Conservation (phyloP, 1,140 invertebrate genomes). For the Tetraneura akinire region DNA sequence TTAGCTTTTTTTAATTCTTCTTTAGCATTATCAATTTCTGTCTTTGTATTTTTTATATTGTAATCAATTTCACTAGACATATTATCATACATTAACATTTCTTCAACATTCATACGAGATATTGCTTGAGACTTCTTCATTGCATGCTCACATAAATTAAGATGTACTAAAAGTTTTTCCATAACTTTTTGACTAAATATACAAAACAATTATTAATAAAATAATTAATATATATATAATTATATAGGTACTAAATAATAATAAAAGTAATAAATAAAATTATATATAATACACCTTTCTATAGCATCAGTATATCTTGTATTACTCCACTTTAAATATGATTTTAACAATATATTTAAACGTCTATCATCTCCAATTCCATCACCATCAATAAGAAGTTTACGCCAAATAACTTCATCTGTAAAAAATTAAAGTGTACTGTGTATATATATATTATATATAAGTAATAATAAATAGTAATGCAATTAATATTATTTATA, state of each 20-base stretch:
- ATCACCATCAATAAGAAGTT: slow-evolving; percentile 92
- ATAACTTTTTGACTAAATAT: slow-evolving; percentile 18
- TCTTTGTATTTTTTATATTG: slow-evolving; percentile 74
- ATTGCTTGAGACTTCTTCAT: slow-evolving; percentile 81
- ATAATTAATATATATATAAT: too few relatives aligned
- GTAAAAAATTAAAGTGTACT: slow-evolving; percentile 59
- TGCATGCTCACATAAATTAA: slow-evolving; percentile 74
- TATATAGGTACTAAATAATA: too few relatives aligned
- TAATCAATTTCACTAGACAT: slow-evolving; percentile 75
- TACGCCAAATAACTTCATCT: slow-evolving; percentile 91
- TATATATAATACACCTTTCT: slow-evolving; percentile 62
- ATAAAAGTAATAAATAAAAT: neutral
- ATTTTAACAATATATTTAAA: slow-evolving; percentile 82
- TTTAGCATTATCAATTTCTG: slow-evolving; percentile 71
- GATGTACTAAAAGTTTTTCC: slow-evolving; percentile 33
- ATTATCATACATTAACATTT: slow-evolving; percentile 81
- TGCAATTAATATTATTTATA: too few relatives aligned
- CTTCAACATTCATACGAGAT: slow-evolving; percentile 78
- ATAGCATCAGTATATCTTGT: slow-evolving; percentile 69
- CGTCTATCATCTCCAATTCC: slow-evolving; percentile 91
- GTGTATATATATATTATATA: too few relatives aligned
- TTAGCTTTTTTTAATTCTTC: slow-evolving; percentile 76
- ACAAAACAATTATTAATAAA: neutral
- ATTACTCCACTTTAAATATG: slow-evolving; percentile 85
- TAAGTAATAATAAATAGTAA: too few relatives aligned